phyloP scores from a whole-genome alignment of 2,113 vertebrate genomes.

The Ictidomys tridecemlineatus region DNA sequence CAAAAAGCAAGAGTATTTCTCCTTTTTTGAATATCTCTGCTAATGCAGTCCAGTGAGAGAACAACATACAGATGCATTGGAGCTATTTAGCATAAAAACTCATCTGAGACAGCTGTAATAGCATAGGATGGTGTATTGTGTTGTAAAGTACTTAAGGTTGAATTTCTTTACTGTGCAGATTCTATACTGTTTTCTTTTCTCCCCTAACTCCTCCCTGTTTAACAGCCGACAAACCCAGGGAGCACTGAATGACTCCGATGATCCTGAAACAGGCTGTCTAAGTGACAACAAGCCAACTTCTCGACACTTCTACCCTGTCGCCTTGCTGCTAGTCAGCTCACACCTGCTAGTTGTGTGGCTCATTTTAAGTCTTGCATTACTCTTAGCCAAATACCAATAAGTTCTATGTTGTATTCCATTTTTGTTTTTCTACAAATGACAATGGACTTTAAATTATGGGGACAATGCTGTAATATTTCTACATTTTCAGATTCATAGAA shows the following conservation, averaged over 20 bases:
- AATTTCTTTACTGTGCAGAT: constrained; percentile 86
- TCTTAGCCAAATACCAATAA: constrained; percentile 99
- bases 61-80: background rate
- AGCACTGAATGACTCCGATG: constrained; percentile 95
- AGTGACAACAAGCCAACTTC: constrained; percentile 98
- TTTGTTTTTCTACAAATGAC: constrained; percentile 87
- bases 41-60: background rate
- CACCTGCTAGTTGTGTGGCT: constrained; percentile 99
- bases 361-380: constrained; percentile 99
- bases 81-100: constrained; percentile 57
- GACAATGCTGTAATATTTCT: constrained; percentile 88
- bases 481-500: constrained; percentile 86
- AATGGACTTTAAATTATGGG: constrained; percentile 85
- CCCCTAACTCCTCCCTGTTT: constrained; percentile 86
- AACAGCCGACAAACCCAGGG: constrained; percentile 97
- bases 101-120: background rate
- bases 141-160: constrained; percentile 78
- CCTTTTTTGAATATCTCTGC: background rate
- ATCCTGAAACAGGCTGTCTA: constrained; percentile 96
- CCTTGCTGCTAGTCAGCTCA: constrained; percentile 99
- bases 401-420: constrained; percentile 86
- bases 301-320: constrained; percentile 99
- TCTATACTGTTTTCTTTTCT: constrained; percentile 81
- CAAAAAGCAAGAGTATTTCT: background rate
- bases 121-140: constrained; percentile 62